Percentiles rank a stretch among this genome's conserved stretches.
phyloP scores from a whole-genome alignment of 2,113 vertebrate genomes.

The Larimichthys crocea region DNA sequence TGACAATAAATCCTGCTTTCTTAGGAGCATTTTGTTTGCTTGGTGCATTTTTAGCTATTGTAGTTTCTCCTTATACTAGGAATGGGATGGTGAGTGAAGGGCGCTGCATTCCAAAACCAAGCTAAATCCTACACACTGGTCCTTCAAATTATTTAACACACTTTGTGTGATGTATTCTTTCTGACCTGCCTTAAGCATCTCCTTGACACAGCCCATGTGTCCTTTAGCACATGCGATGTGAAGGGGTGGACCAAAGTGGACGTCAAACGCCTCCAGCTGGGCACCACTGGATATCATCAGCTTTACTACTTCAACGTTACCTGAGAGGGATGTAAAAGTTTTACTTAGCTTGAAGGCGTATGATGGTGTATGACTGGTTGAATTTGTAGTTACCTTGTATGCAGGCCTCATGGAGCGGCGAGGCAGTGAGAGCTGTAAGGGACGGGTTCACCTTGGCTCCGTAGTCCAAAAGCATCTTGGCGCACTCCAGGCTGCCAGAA shows the following conservation, averaged over 20 bases:
- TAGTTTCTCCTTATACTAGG: no score
- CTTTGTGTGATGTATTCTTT: background rate
- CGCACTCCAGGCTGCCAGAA: slow-evolving; percentile 90
- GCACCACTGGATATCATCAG: slow-evolving; percentile 89
- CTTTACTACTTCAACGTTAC: slow-evolving; percentile 87
- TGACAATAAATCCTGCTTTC: background rate
- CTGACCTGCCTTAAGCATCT: slow-evolving; percentile 90
- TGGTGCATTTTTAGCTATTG: background rate
- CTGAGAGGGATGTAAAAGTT: slow-evolving; percentile 67
- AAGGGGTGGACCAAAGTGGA: slow-evolving; percentile 91
- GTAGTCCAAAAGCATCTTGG: slow-evolving; percentile 85
- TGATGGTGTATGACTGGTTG: accelerated
- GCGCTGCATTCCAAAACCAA: no score
- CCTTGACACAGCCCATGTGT: slow-evolving; percentile 87
- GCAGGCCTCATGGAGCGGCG: slow-evolving; percentile 94
- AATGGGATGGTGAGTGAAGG: no score
- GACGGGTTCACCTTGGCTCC: slow-evolving; percentile 91
- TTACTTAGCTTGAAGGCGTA: background rate
- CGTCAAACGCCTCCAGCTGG: slow-evolving; percentile 90
- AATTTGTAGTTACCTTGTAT: slow-evolving; percentile 86
- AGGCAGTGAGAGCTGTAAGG: slow-evolving; percentile 86
- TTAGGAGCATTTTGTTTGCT: background rate
- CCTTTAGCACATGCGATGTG: slow-evolving; percentile 91
- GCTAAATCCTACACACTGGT: no score
- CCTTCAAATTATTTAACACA: background rate